Evolutionary conservation across 2,888 invertebrate genomes (phyloP), one percentile per base, ranked within the genome.

Genomic region (Sesia bembeciformis): DNA sequence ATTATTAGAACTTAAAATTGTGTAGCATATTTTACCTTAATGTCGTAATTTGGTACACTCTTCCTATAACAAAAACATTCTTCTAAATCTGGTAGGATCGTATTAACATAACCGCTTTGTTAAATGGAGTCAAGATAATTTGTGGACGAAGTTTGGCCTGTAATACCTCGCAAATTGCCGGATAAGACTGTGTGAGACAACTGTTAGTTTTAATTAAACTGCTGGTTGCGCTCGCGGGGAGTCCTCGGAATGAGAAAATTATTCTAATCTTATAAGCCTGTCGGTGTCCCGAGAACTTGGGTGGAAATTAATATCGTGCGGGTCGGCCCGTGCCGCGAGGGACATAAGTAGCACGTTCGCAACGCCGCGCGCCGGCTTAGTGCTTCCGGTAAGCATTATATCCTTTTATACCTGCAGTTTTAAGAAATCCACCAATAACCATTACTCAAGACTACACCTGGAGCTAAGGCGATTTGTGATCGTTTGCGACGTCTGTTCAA

Each of bases 131-230:
- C 81, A 74, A 81, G 84, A 86, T 87, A 88, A 89, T 88, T 89
- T 88, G 88, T 88, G 88, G 86, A 73, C 79, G 70, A 87, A 88
- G 83, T 89, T 89, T 75, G 83, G 81, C 84, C 82, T 83, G 84
- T 88, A 86, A 88, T 88, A 84, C 86, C 84, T 87, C 85, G 86
- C 88, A 89, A 89, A 89, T 89, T 89, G 87, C 84, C 78, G 87
- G 85, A 85, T 86, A 85, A 87, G 86, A 87, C 88, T 84, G 88
- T 85, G 87, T 84, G 86, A 86, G 88, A 87, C 87, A 88, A 88
- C 88, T 88, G 88, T 87, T 89, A 88, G 88, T 88, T 89, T 89
- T 88, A 88, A 89, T 89, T 89, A 87, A 89, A 88, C 86, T 81
- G 84, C 84, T 84, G 87, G 81, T 86, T 78, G 78, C 76, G 78